Conservation (phyloP, 2,113 vertebrate genomes). For the Circaetus gallicus region DNA sequence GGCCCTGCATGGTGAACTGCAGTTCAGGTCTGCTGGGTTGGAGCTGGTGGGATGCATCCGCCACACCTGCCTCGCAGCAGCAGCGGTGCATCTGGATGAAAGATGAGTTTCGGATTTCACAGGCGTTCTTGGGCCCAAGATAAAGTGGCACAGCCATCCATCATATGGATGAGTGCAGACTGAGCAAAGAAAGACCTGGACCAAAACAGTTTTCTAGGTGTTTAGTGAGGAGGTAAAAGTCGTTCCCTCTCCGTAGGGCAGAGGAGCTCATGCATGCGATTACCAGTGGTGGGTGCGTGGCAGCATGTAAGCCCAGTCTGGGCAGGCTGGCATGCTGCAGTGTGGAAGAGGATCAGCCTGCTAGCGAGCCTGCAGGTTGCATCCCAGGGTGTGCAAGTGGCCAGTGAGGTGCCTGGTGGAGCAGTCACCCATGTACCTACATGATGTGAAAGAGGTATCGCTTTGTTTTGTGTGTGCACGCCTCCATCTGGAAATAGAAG, state of each 20-base stretch:
- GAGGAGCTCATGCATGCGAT: neutral
- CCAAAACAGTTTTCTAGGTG: neutral
- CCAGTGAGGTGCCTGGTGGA: neutral
- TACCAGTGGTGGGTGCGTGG: neutral
- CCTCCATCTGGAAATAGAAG: neutral
- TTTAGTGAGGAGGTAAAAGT: neutral
- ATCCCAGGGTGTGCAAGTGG: neutral
- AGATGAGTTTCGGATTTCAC: neutral
- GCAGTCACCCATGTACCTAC: neutral
- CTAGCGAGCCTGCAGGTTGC: neutral
- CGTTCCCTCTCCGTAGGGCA: neutral
- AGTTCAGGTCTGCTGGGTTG: neutral
- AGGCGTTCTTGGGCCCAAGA: neutral
- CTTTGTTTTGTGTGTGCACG: neutral
- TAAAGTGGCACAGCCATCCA: neutral
- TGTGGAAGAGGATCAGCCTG: neutral
- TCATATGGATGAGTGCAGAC: neutral
- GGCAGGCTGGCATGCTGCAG: neutral
- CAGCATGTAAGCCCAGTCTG: neutral
- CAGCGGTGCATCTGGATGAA: neutral
- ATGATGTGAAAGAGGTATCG: neutral
- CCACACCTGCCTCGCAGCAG: neutral
- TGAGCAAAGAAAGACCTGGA: neutral
- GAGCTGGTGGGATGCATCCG: accelerated
- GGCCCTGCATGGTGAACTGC: neutral